Evolutionary conservation across 2,113 vertebrate genomes (phyloP).

Genomic region (Naja naja): DNA sequence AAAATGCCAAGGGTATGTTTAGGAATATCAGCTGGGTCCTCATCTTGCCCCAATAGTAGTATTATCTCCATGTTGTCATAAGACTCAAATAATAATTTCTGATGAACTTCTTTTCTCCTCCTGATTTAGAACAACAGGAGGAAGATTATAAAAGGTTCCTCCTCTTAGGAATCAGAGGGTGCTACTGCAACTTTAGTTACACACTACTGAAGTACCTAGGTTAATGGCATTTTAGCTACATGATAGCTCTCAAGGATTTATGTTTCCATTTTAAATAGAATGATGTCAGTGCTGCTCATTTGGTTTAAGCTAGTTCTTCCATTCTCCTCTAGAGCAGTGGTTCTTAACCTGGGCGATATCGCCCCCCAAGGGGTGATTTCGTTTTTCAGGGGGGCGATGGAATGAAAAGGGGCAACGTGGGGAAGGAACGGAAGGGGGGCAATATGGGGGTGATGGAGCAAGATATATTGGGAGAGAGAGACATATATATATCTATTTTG

Average conservation of each 20-base stretch:
- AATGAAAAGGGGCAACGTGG: too few species aligned
- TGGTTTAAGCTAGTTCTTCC: background rate
- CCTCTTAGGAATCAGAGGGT: background rate
- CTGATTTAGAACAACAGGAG: fast-evolving
- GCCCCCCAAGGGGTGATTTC: too few species aligned
- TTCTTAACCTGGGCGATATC: too few species aligned
- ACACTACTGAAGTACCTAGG: background rate
- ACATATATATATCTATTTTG: too few species aligned
- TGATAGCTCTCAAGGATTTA: background rate
- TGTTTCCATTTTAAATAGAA: background rate
- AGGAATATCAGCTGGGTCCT: background rate
- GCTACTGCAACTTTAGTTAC: background rate
- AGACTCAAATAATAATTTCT: conserved; percentile 3
- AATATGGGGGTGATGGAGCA: too few species aligned
- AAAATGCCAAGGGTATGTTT: conserved; percentile 36
- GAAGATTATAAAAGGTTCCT: conserved; percentile 8
- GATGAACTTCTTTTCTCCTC: fast-evolving
- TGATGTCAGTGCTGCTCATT: background rate
- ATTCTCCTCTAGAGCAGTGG: background rate
- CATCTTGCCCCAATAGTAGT: conserved; percentile 11
- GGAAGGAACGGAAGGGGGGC: too few species aligned
- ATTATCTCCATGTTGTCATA: background rate
- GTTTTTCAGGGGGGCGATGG: too few species aligned
- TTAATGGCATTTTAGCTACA: background rate
- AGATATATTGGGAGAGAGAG: too few species aligned